Evolutionary conservation across 1,140 invertebrate species (phyloP), one percentile per base, ranked within the genome.

Genomic region (Lepidotrigona ventralis): DNA sequence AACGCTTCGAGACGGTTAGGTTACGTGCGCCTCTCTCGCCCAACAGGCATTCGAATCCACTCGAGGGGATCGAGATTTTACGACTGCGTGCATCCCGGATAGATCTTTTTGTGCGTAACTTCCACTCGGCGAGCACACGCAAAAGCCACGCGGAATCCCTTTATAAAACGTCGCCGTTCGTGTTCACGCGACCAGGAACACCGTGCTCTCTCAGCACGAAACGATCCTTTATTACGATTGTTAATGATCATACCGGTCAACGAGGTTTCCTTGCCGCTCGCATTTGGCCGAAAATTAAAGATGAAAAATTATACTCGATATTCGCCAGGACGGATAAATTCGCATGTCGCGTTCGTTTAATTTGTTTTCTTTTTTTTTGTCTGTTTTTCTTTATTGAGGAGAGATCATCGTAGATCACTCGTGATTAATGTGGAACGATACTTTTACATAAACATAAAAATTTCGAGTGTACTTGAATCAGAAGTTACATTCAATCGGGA

Each of bases 21-120:
- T 79, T 71, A 79, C 51, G 51, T 56, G 66, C 53, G 54, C 29
- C 77, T 46, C 66, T 71, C 33, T 33, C 70, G 70, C 46, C 39
- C 2, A 6, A n/a, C 69, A 39, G 64, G 66, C 77, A 79, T 79
- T 79, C 54, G 66, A 39, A 79, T 79, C 77, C 70, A 60, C 78
- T 79, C 78, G 54, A 71, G 78, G 54, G 78, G 70, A 79, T 79
- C 78, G 58, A 71, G 78, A 79, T 79, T 79, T 79, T 79, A 79
- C 78, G 78, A 79, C 78, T 72, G 78, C 68, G 78, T 72, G 78
- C 68, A 71, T 72, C 78, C 78, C 58, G 78, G 78, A 79, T 79
- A 51, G 78, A 79, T 79, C 78, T 79, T 79, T 79, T 79, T 79
- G 33, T 60, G 78, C 78, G 78, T 79, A 69, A 70, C 68, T 60